Conservation (phyloP, 2,113 vertebrate genomes). For the Nothoprocta pentlandii region DNA sequence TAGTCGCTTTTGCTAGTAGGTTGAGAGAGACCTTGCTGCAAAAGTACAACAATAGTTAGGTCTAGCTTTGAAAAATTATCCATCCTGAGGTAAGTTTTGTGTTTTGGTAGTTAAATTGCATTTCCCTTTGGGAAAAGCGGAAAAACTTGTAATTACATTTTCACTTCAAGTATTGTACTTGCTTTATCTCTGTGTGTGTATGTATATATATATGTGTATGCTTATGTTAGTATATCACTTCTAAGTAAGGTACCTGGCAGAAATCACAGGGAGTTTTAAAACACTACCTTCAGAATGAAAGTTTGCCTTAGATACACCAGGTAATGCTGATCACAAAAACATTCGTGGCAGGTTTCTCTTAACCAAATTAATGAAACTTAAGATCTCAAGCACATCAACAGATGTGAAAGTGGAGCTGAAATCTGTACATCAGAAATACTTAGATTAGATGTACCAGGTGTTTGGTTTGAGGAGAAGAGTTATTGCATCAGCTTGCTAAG, state of each 20-base stretch:
- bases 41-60: neutral
- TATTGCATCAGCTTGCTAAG: neutral
- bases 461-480: neutral
- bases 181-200: neutral
- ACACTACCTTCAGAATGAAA: neutral
- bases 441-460: neutral
- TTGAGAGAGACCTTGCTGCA: neutral
- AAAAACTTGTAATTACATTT: neutral
- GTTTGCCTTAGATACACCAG: neutral
- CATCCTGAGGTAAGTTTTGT: neutral
- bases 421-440: neutral
- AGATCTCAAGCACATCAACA: neutral
- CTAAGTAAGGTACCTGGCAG: neutral
- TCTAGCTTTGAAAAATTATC: neutral
- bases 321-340: neutral
- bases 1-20: neutral
- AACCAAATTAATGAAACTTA: neutral
- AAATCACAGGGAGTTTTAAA: neutral
- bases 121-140: neutral
- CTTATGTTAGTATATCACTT: neutral
- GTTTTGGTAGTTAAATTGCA: neutral
- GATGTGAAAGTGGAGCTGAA: neutral
- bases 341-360: neutral
- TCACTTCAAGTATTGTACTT: neutral
- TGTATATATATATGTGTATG: accelerated